Evolutionary conservation across 37 sponge, comb jelly and placozoan species (phyloP).

Genomic region (Geodia barretti): DNA sequence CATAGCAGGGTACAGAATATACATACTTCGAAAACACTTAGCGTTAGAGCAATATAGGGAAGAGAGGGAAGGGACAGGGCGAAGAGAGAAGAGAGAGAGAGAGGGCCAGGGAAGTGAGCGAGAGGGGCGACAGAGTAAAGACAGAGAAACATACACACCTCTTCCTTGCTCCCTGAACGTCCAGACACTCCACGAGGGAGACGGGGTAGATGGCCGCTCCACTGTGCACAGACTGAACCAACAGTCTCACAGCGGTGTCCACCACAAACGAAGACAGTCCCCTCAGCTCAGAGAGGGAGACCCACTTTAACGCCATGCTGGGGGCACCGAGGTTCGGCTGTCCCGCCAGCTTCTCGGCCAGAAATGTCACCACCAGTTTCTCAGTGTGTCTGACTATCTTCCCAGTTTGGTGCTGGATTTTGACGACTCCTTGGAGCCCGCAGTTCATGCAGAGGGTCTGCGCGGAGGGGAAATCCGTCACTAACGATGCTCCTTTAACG

Average conservation of each 20-base stretch:
- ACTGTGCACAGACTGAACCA: slow-evolving; percentile 6
- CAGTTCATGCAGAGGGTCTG: slow-evolving; percentile 4
- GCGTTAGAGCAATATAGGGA: no score
- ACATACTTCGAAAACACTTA: no score
- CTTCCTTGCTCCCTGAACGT: background rate
- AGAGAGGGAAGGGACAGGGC: no score
- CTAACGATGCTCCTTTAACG: no score
- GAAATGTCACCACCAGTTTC: background rate
- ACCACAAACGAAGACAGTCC: slow-evolving; percentile 14
- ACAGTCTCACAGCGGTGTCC: background rate
- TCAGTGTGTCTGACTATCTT: background rate
- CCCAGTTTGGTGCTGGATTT: background rate
- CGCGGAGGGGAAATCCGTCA: no score
- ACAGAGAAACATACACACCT: background rate
- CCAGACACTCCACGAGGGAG: slow-evolving; percentile 15
- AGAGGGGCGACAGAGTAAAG: no score
- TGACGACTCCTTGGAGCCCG: slow-evolving; percentile 1
- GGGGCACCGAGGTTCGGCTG: background rate
- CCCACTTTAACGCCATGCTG: background rate
- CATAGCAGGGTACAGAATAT: no score
- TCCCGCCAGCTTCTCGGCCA: background rate
- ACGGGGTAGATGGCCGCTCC: background rate
- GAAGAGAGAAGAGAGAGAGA: no score
- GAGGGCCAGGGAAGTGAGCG: no score
- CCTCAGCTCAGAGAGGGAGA: slow-evolving; percentile 1